These are phyloP conservation scores for Falco punctatus DNA, from an alignment of 2,113 vertebrate species.

Conservation along the genomic window DNA sequence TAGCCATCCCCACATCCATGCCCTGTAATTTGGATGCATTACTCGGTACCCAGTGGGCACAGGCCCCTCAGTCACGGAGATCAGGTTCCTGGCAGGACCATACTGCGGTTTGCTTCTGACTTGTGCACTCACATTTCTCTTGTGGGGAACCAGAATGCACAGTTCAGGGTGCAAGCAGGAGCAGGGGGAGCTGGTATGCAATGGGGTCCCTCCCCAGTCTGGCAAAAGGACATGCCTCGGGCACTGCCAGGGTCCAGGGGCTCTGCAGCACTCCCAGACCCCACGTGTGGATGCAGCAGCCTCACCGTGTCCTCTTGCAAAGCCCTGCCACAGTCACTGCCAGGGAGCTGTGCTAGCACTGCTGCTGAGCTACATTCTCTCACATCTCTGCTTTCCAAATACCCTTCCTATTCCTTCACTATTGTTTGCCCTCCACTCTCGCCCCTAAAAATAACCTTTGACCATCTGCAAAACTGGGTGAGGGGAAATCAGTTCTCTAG, in stretches of 20 bases:
- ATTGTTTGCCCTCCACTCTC: background rate
- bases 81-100: background rate
- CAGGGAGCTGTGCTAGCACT: background rate
- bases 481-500: background rate
- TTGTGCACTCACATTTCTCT: background rate
- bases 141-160: background rate
- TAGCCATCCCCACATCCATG: background rate
- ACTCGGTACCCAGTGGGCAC: background rate
- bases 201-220: background rate
- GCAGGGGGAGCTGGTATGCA: background rate
- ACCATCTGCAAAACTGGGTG: background rate
- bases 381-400: background rate
- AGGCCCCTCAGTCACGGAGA: too few relatives aligned
- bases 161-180: background rate
- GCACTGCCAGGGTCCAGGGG: too few relatives aligned
- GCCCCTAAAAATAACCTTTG: background rate
- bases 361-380: background rate
- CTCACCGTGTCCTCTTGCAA: background rate
- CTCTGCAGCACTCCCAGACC: background rate
- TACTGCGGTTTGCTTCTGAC: background rate
- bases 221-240: background rate
- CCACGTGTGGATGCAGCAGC: background rate
- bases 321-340: background rate
- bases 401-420: background rate
- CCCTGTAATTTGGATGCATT: fast-evolving